Evolutionary conservation across 1,140 invertebrate genomes (phyloP).

Genomic region (Dreissena rostriformis): DNA sequence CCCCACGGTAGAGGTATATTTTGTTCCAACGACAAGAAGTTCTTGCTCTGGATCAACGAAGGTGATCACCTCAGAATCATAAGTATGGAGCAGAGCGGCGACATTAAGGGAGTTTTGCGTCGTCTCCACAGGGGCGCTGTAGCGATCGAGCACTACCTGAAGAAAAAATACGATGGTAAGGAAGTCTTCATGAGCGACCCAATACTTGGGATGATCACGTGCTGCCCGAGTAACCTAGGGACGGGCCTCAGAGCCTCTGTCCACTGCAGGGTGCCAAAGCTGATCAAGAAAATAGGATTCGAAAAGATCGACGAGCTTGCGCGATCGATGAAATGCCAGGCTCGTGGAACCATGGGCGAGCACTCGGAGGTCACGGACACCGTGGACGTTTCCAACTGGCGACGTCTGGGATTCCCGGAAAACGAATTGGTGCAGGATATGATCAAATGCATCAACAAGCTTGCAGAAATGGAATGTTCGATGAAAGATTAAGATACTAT

Average conservation of each 20-base stretch:
- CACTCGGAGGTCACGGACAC: slow-evolving; percentile 1
- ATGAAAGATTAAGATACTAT: neutral
- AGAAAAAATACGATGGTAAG: neutral
- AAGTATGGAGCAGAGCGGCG: slow-evolving; percentile 93
- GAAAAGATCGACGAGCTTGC: slow-evolving; percentile 3
- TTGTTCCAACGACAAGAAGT: slow-evolving; percentile 96
- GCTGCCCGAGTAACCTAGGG: slow-evolving; percentile 40
- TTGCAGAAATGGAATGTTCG: slow-evolving; percentile 1
- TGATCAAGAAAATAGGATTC: slow-evolving; percentile 1
- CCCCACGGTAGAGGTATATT: slow-evolving; percentile 97
- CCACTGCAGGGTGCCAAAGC: slow-evolving; percentile 29
- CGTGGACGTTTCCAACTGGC: slow-evolving; percentile 27
- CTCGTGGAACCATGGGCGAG: slow-evolving; percentile 28
- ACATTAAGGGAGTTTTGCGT: neutral
- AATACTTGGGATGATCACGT: slow-evolving; percentile 37
- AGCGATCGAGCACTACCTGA: slow-evolving; percentile 7
- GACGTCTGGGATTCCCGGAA: slow-evolving; percentile 29
- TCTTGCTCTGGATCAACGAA: slow-evolving; percentile 98
- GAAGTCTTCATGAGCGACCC: slow-evolving; percentile 2
- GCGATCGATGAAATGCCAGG: slow-evolving; percentile 16
- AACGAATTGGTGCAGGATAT: slow-evolving; percentile 18
- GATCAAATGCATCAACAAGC: neutral
- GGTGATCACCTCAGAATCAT: slow-evolving; percentile 98
- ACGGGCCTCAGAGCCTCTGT: slow-evolving; percentile 34
- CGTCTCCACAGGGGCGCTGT: slow-evolving; percentile 10